phyloP scores from a whole-genome alignment of 2,888 invertebrate species.

The Folsomia manolachei region DNA sequence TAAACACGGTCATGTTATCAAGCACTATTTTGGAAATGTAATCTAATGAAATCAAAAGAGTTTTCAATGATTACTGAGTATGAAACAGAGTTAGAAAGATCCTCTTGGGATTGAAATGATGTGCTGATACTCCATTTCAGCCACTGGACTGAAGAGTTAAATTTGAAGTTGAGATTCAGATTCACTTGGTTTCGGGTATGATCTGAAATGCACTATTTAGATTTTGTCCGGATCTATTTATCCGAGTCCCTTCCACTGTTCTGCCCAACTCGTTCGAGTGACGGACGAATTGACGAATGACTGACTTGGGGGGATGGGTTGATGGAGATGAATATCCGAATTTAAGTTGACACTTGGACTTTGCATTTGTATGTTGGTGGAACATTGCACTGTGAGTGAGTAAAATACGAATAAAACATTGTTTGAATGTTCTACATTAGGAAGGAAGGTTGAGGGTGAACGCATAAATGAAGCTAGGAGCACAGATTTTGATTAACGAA shows the following conservation, averaged over 20 bases:
- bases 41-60: constrained; percentile 18
- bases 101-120: constrained; percentile 23
- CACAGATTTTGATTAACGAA: constrained; percentile 21
- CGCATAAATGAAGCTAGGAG: constrained; percentile 11
- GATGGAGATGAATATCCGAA: not conserved
- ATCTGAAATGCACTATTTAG: not conserved
- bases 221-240: not conserved
- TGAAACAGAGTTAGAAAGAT: not conserved
- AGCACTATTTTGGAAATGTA: constrained; percentile 15
- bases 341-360: not conserved
- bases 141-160: no score
- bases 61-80: not conserved
- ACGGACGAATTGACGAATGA: no score
- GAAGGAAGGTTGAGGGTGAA: not conserved
- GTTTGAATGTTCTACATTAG: not conserved
- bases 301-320: not conserved
- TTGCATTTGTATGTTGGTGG: no score
- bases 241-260: no score
- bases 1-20: no score
- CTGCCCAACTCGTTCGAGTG: no score
- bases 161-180: not conserved
- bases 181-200: not conserved
- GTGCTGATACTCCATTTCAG: constrained; percentile 7
- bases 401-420: not conserved
- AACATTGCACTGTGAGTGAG: no score